These are phyloP conservation scores for Corythornis leucogaster DNA, from an alignment of 2,797 vertebrate genomes.

Conservation along the genomic window DNA sequence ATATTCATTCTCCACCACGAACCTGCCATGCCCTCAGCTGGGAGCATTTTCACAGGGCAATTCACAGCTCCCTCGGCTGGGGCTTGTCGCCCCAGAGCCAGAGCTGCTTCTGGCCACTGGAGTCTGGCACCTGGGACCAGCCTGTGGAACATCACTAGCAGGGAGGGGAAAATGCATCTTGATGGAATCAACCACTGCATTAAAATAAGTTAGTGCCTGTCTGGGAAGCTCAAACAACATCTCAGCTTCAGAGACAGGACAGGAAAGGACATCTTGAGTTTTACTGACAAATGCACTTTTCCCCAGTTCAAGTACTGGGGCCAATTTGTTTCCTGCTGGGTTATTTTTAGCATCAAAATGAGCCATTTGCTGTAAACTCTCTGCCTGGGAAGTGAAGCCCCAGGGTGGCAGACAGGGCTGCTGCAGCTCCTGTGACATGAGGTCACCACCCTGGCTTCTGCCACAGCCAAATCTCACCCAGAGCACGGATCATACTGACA, in stretches of 20 bases:
- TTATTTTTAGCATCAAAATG: slow-evolving; percentile 8
- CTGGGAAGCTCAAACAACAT: background rate
- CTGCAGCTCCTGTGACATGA: accelerated
- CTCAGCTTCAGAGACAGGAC: background rate
- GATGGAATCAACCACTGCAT: background rate
- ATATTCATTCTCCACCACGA: background rate
- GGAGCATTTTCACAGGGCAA: background rate
- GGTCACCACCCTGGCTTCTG: accelerated
- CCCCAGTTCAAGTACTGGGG: background rate
- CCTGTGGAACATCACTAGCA: background rate
- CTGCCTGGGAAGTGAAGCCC: background rate
- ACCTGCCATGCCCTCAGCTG: background rate
- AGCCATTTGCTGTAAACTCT: slow-evolving; percentile 16
- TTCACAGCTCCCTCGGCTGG: background rate
- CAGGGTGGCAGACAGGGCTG: background rate
- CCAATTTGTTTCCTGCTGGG: background rate
- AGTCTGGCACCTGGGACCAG: background rate
- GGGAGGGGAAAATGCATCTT: background rate
- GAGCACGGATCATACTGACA: accelerated
- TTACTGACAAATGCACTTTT: background rate
- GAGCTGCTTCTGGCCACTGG: background rate
- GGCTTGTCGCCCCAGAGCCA: background rate
- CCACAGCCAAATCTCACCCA: accelerated
- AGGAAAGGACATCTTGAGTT: background rate
- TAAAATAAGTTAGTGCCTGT: background rate